Evolutionary conservation across 2,888 invertebrate species (phyloP).

Genomic region (Mylabris sibirica): DNA sequence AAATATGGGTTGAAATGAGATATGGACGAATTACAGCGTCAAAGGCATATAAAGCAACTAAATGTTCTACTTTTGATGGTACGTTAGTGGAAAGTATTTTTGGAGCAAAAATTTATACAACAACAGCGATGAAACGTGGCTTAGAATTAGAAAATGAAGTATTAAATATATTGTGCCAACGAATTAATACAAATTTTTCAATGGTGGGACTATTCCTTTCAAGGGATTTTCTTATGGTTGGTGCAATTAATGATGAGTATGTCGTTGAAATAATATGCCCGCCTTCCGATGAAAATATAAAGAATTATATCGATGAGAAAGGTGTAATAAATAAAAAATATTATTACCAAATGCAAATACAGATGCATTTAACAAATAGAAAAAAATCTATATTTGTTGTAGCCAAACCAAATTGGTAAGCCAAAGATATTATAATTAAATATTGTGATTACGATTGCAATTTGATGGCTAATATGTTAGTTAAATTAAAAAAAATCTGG

Average conservation of each 20-base stretch:
- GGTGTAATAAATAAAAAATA: conserved; percentile 4
- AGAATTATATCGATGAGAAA: conserved; percentile 4
- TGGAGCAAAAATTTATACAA: too few species aligned
- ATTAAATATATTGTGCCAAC: neutral
- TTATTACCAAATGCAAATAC: conserved; percentile 19
- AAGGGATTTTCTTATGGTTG: conserved; percentile 30
- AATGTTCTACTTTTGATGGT: conserved; percentile 8
- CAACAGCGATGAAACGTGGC: conserved; percentile 11
- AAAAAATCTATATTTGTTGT: conserved; percentile 11
- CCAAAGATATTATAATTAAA: conserved; percentile 10
- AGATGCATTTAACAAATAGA: conserved; percentile 19
- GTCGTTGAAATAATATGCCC: conserved; percentile 15
- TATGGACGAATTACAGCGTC: conserved; percentile 19
- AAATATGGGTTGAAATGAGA: conserved; percentile 18
- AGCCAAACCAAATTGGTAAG: neutral
- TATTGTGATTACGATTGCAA: neutral
- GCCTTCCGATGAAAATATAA: neutral
- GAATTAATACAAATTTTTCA: conserved; percentile 21
- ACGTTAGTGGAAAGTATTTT: conserved; percentile 15
- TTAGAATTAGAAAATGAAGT: conserved; percentile 13
- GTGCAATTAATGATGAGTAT: conserved; percentile 22
- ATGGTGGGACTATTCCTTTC: conserved; percentile 23
- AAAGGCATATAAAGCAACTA: conserved; percentile 8
- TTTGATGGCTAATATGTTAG: neutral
- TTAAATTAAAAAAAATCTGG: neutral